phyloP scores from a whole-genome alignment of 2,888 invertebrate species.

The Reticulitermes lucifugus region DNA sequence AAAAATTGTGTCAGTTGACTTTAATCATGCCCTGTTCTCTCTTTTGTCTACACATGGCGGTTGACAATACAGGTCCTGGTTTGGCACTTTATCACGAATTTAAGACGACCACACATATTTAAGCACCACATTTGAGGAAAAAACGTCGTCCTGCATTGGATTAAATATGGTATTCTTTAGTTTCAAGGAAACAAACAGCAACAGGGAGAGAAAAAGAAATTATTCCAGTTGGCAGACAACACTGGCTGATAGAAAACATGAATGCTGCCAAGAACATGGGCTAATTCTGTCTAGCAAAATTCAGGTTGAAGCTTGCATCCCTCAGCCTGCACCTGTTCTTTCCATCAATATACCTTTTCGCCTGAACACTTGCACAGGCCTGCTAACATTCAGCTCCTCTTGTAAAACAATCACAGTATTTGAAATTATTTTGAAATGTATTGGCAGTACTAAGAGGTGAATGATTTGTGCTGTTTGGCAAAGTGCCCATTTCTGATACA shows the following conservation, averaged over 20 bases:
- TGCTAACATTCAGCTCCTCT: neutral
- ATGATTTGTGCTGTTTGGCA: too few species aligned
- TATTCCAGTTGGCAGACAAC: conserved; percentile 39
- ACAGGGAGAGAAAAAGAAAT: neutral
- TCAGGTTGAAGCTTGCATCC: conserved; percentile 22
- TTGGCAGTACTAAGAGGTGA: neutral
- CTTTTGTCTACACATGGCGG: too few species aligned
- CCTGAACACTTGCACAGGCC: neutral
- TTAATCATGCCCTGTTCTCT: too few species aligned
- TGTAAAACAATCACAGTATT: neutral
- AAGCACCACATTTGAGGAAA: too few species aligned
- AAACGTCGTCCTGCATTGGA: too few species aligned
- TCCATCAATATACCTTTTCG: neutral
- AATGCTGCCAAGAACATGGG: conserved; percentile 35
- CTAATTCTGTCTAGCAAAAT: conserved; percentile 39
- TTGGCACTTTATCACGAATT: too few species aligned
- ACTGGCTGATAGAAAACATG: conserved; percentile 18
- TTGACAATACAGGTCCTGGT: too few species aligned
- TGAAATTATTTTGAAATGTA: neutral
- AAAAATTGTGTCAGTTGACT: too few species aligned
- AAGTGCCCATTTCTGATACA: too few species aligned
- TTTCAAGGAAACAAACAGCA: conserved; percentile 43
- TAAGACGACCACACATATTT: too few species aligned
- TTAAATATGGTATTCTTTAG: neutral
- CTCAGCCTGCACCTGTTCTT: conserved; percentile 1